Percentiles rank a stretch among this genome's conserved stretches.
Conservation (phyloP, 2,113 vertebrate species). For the Xyrauchen texanus region DNA sequence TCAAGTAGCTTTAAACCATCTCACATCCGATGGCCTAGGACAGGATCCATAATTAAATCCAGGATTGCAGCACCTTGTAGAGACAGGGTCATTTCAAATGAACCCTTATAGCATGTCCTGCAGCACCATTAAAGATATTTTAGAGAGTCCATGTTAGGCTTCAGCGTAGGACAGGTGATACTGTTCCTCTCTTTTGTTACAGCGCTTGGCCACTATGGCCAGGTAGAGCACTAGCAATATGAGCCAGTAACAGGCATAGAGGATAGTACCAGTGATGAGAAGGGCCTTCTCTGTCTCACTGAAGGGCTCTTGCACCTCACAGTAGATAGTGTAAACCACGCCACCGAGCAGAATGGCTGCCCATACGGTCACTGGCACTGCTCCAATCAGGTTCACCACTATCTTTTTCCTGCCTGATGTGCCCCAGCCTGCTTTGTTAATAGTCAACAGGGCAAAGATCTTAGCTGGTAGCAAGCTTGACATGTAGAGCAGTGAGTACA, state of each 20-base stretch:
- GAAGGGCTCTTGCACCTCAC: conserved; percentile 88
- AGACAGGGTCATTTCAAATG: neutral
- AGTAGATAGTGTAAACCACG: conserved; percentile 91
- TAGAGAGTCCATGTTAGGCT: conserved; percentile 68
- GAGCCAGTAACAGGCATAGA: conserved; percentile 96
- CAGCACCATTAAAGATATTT: conserved; percentile 29
- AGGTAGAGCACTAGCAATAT: conserved; percentile 90
- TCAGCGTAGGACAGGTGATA: conserved; percentile 84
- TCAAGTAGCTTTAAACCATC: conserved; percentile 1
- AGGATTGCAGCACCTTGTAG: conserved; percentile 52
- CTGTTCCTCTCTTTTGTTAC: conserved; percentile 90
- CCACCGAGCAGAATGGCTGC: conserved; percentile 88
- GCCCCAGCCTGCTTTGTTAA: conserved; percentile 97
- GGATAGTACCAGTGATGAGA: conserved; percentile 82
- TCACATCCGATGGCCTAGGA: neutral
- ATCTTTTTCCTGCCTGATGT: conserved; percentile 92
- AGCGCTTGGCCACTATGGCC: conserved; percentile 88
- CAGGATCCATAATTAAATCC: neutral
- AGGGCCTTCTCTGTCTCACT: conserved; percentile 90
- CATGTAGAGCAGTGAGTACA: conserved; percentile 98
- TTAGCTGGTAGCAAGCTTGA: conserved; percentile 94
- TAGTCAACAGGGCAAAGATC: conserved; percentile 95
- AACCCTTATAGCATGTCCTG: conserved; percentile 23
- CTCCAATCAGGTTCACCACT: conserved; percentile 92
- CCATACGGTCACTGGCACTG: conserved; percentile 93